phyloP scores from a whole-genome alignment of 2,888 invertebrate genomes.

The Keiferia lycopersicella region DNA sequence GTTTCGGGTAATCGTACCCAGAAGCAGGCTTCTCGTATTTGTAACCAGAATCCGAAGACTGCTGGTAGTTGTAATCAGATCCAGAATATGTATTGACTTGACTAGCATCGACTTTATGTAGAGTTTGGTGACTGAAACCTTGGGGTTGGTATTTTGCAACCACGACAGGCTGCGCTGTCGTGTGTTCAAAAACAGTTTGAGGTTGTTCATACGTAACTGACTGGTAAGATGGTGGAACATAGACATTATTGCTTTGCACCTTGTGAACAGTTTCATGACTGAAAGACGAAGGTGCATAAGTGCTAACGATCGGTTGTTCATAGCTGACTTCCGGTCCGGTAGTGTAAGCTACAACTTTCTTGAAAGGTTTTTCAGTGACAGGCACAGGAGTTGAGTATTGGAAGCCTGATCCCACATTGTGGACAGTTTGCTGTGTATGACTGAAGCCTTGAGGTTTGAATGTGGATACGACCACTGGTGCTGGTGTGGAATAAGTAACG shows the following conservation, averaged over 20 bases:
- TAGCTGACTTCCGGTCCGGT: slow-evolving; percentile 59
- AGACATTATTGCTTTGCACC: slow-evolving; percentile 48
- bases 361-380: slow-evolving; percentile 66
- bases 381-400: slow-evolving; percentile 61
- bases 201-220: slow-evolving; percentile 43
- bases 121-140: slow-evolving; percentile 54
- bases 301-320: slow-evolving; percentile 52
- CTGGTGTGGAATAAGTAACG: slow-evolving; percentile 57
- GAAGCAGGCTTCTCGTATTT: slow-evolving; percentile 52
- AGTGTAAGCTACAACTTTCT: slow-evolving; percentile 68
- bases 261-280: slow-evolving; percentile 62
- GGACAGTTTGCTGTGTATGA: slow-evolving; percentile 62
- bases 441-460: slow-evolving; percentile 62
- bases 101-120: slow-evolving; percentile 60
- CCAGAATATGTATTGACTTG: slow-evolving; percentile 50
- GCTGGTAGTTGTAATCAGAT: slow-evolving; percentile 54
- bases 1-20: slow-evolving; percentile 40
- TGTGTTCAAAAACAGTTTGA: slow-evolving; percentile 45
- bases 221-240: slow-evolving; percentile 40
- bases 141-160: slow-evolving; percentile 60
- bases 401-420: slow-evolving; percentile 57
- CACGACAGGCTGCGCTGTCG: slow-evolving; percentile 40
- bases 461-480: slow-evolving; percentile 61
- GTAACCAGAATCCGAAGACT: slow-evolving; percentile 49
- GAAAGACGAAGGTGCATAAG: slow-evolving; percentile 56